Base-by-base conservation (phyloP, 2,797 vertebrate genomes). In the Florisuga fusca region DNA sequence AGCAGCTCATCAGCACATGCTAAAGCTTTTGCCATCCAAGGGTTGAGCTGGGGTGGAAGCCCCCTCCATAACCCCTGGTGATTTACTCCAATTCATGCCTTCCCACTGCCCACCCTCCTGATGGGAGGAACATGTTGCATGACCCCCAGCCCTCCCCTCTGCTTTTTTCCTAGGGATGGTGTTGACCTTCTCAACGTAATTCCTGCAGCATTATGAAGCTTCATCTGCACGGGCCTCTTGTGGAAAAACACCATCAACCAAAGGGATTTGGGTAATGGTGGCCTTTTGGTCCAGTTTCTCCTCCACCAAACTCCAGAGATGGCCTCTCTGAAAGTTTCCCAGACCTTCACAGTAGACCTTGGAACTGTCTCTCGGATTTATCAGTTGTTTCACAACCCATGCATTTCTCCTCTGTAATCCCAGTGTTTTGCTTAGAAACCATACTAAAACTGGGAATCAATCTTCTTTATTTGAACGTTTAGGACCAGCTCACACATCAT, bases 401-500 rank as follows among this genome's bases (percentile, higher is more conserved):
- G 78, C 62, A 67, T 91, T 93, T 90, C 94, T 95, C 89, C 71
- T 73, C 18, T 63, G 84, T 86, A 93, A 94, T 79, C 94, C 94
- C 9, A 61, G 19, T 88, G 63, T 91, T 97, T 93, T 92, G 83
- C 84, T 96, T 95, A 67, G 63, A 93, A 82, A 16, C 64, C 41
- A 7, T 76, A 82, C 88, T 95, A 90, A 61, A 94, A 71, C 79
- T n/a, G 53, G 57, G 93, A 90, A 96, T 97, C 92, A 81, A 90
- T 95, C 94, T 93, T 96, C 83, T 96, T 95, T 94, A 97, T 96
- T 96, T 96, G 92, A 96, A 84, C 53, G 7, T 84, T 75, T 61
- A 76, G 85, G 91, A 91, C 95, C 95, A 85, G 86, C 92, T 96
- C 95, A 93, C 96, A 90, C 95, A 94, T 94, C 92, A 91, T 95